Percentiles rank a stretch among this genome's conserved stretches.
phyloP scores from a whole-genome alignment of 37 sponge, comb jelly and placozoan genomes.

The Spongilla lacustris region DNA sequence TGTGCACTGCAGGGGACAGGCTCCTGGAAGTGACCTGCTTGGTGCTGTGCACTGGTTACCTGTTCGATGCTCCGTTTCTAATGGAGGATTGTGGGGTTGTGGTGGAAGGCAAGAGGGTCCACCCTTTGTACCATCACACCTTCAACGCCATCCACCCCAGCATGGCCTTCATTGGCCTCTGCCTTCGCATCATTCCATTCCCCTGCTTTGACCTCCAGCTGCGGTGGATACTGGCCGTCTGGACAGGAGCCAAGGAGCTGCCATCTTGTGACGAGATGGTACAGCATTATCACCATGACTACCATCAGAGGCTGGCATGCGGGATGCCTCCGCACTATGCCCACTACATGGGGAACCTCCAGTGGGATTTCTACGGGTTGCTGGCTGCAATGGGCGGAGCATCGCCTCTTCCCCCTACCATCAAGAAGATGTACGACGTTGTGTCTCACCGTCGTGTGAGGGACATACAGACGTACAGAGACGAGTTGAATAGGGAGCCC shows the following conservation, averaged over 20 bases:
- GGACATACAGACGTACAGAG: conserved; percentile 45
- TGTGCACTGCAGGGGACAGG: conserved; percentile 32
- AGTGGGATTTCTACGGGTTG: conserved; percentile 52
- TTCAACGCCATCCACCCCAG: conserved; percentile 64
- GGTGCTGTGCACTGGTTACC: conserved; percentile 78
- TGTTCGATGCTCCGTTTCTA: conserved; percentile 74
- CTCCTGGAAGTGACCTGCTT: conserved; percentile 38
- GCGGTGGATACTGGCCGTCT: conserved; percentile 53
- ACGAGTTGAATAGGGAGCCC: neutral
- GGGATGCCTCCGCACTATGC: conserved; percentile 40
- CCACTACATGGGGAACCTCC: conserved; percentile 48
- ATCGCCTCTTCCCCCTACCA: conserved; percentile 6
- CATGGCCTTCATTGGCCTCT: conserved; percentile 73
- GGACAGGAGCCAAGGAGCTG: conserved; percentile 44
- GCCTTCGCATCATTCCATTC: conserved; percentile 24
- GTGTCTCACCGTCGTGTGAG: neutral
- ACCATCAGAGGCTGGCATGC: conserved; percentile 26
- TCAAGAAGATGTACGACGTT: conserved; percentile 33
- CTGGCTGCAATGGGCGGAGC: conserved; percentile 39
- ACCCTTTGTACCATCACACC: conserved; percentile 79
- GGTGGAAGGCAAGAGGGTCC: conserved; percentile 36
- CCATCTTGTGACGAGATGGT: conserved; percentile 71
- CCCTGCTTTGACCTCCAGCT: conserved; percentile 57
- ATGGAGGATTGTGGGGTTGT: conserved; percentile 42
- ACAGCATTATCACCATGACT: conserved; percentile 21